These are phyloP conservation scores for Drosophila leonis DNA, from an alignment of 2,888 invertebrate genomes.

Conservation along the genomic window DNA sequence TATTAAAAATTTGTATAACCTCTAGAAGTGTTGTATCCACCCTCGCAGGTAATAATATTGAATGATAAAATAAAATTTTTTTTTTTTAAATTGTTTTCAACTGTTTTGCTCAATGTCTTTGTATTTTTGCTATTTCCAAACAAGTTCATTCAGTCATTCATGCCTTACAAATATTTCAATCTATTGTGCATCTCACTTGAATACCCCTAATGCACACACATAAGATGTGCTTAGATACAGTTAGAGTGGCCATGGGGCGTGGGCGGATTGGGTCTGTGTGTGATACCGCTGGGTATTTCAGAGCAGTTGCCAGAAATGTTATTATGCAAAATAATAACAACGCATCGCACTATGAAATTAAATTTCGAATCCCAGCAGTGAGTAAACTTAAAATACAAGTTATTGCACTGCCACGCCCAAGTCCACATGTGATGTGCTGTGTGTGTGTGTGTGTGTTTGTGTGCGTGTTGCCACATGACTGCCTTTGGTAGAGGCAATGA, in stretches of 20 bases:
- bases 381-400: constrained; percentile 79
- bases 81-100: too few species aligned
- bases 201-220: constrained; percentile 11
- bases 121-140: neutral
- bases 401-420: constrained; percentile 57
- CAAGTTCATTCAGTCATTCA: neutral
- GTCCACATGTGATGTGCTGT: constrained; percentile 12
- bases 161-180: neutral
- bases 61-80: too few species aligned
- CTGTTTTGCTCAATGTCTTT: too few species aligned
- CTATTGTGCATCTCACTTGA: neutral
- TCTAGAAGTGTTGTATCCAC: too few species aligned
- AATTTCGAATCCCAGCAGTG: constrained; percentile 81
- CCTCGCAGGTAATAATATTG: too few species aligned
- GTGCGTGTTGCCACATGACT: constrained; percentile 72
- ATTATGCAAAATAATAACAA: constrained; percentile 81
- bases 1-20: too few species aligned
- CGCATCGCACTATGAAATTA: constrained; percentile 81
- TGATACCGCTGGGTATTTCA: constrained; percentile 37
- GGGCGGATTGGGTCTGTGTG: constrained; percentile 2
- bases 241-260: neutral
- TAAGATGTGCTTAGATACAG: constrained; percentile 2
- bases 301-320: constrained; percentile 62
- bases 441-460: constrained; percentile 29
- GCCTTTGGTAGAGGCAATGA: constrained; percentile 58